Percentiles rank a stretch among this genome's conserved stretches.
Conservation (phyloP, 2,113 vertebrate genomes). For the Sminthopsis crassicaudata region DNA sequence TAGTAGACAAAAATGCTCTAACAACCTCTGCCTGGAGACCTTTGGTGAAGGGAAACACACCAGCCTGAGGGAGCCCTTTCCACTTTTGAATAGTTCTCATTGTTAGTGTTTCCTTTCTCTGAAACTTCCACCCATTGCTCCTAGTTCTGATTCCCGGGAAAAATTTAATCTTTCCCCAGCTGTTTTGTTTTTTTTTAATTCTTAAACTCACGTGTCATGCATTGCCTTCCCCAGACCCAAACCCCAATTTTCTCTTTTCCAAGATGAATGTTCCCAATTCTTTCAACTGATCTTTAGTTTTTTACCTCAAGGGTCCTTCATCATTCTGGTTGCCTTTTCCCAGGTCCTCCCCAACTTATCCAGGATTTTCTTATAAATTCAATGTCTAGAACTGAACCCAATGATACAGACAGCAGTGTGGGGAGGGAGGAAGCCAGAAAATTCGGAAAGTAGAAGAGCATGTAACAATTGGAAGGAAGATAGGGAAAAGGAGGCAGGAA, state of each 20-base stretch:
- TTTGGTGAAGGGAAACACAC: not conserved
- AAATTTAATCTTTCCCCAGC: not conserved
- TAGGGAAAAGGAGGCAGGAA: not conserved
- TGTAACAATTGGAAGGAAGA: not conserved
- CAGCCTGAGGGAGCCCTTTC: not conserved
- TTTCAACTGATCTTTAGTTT: not conserved
- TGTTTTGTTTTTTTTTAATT: not conserved
- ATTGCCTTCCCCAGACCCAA: not conserved
- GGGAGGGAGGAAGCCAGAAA: not conserved
- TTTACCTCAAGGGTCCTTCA: not conserved
- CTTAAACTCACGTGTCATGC: not conserved
- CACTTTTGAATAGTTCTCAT: not conserved
- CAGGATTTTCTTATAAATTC: not conserved
- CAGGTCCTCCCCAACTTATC: not conserved
- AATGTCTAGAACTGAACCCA: not conserved
- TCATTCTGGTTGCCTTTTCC: not conserved
- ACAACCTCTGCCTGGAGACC: not conserved
- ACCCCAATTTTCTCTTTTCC: not conserved
- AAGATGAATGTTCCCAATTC: not conserved
- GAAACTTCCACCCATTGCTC: not conserved
- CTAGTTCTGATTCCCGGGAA: not conserved
- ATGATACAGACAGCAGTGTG: not conserved
- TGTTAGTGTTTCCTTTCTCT: not conserved
- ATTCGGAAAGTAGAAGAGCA: not conserved
- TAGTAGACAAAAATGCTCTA: not conserved